Percentiles rank a stretch among this genome's conserved stretches.
Evolutionary conservation across 2,888 invertebrate genomes (phyloP).

Genomic region (Zygogramma bicolorata): DNA sequence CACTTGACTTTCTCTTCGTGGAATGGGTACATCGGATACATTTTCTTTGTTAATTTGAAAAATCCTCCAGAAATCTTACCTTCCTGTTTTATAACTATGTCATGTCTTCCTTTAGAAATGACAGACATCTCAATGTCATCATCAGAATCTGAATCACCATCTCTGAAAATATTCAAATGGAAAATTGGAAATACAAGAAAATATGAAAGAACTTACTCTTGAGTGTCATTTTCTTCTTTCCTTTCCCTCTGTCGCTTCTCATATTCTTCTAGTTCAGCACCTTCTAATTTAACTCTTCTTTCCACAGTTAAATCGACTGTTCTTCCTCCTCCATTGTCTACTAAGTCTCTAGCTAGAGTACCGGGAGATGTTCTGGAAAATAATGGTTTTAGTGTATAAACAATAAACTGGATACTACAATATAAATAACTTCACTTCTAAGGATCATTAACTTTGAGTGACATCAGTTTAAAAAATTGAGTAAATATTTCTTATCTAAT

Average conservation of each 20-base stretch:
- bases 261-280: constrained; percentile 82
- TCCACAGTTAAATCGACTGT: constrained; percentile 79
- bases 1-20: constrained; percentile 89
- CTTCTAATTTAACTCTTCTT: constrained; percentile 80
- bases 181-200: not conserved
- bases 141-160: constrained; percentile 85
- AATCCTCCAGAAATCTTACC: constrained; percentile 77
- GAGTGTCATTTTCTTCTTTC: constrained; percentile 50
- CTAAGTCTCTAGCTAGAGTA: constrained; percentile 82
- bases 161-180: constrained; percentile 67
- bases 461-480: no score
- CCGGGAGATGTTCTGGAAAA: constrained; percentile 80
- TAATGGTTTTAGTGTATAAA: no score
- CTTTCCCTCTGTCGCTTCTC: constrained; percentile 75
- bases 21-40: constrained; percentile 97
- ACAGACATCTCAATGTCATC: constrained; percentile 88
- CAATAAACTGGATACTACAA: no score
- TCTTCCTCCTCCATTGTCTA: constrained; percentile 81
- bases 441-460: no score
- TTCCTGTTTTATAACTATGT: constrained; percentile 86
- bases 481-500: no score
- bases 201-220: constrained; percentile 57
- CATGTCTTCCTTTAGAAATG: constrained; percentile 84
- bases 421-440: no score
- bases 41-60: constrained; percentile 89